Conservation (phyloP, 2,797 vertebrate genomes). For the Melanotaenia parkinsoni region DNA sequence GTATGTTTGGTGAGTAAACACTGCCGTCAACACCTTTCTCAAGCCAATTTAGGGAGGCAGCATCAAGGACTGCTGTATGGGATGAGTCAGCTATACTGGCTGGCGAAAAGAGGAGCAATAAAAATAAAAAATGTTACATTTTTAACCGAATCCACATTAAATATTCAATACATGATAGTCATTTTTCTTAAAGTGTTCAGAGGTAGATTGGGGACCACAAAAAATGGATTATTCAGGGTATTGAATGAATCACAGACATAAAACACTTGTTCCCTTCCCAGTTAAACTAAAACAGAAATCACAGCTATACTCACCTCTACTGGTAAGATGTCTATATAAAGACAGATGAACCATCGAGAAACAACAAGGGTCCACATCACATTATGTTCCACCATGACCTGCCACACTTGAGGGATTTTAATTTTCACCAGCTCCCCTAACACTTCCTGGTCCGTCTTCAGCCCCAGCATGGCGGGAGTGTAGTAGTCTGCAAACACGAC, state of each 20-base stretch:
- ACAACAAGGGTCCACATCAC: slow-evolving; percentile 94
- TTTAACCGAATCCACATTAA: too few relatives aligned
- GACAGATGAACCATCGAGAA: slow-evolving; percentile 97
- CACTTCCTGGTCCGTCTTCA: slow-evolving; percentile 95
- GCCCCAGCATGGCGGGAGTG: slow-evolving; percentile 91
- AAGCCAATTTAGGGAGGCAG: slow-evolving; percentile 7
- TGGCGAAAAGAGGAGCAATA: too few relatives aligned
- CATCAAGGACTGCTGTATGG: slow-evolving; percentile 2
- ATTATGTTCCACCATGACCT: slow-evolving; percentile 88
- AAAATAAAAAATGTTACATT: too few relatives aligned
- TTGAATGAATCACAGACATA: background rate
- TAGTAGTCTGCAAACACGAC: slow-evolving; percentile 88
- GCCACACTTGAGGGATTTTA: slow-evolving; percentile 89
- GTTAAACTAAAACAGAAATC: background rate
- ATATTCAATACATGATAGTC: too few relatives aligned
- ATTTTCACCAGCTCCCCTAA: slow-evolving; percentile 91
- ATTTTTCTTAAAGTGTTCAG: background rate
- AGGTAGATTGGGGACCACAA: background rate
- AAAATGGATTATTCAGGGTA: background rate
- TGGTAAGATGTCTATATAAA: slow-evolving; percentile 94
- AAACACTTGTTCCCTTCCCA: background rate
- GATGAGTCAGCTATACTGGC: too few relatives aligned
- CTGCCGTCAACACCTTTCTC: background rate
- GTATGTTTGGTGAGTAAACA: slow-evolving; percentile 37
- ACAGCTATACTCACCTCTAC: slow-evolving; percentile 86